Percentiles rank a stretch among this genome's conserved stretches.
These are phyloP conservation scores for Darevskia mixta DNA, from an alignment of 2,797 vertebrate species.

Conservation along the genomic window DNA sequence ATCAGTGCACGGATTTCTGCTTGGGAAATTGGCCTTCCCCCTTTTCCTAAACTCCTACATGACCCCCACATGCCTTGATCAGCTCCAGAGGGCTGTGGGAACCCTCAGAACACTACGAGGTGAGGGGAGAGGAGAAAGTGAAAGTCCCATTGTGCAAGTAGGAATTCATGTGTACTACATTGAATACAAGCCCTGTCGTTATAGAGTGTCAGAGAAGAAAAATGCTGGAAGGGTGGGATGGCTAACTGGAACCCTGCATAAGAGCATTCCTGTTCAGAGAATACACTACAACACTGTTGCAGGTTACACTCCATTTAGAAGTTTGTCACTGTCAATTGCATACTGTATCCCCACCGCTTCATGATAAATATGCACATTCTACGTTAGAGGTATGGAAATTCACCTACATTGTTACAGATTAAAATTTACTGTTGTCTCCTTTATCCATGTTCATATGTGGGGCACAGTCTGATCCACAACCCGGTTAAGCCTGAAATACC, in stretches of 20 bases:
- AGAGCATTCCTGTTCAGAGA: neutral
- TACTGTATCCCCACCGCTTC: too few relatives aligned
- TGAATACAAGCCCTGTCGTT: neutral
- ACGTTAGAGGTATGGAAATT: slow-evolving; percentile 28
- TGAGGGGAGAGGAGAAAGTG: too few relatives aligned
- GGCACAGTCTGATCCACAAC: slow-evolving; percentile 18
- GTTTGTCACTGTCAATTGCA: slow-evolving; percentile 49
- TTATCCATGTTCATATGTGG: slow-evolving; percentile 1
- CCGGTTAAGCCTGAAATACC: slow-evolving; percentile 26
- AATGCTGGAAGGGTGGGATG: too few relatives aligned
- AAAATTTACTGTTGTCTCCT: neutral
- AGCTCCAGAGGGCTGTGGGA: too few relatives aligned
- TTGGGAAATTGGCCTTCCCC: too few relatives aligned
- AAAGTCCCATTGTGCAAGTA: too few relatives aligned
- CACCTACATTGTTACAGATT: slow-evolving; percentile 18
- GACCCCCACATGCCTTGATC: too few relatives aligned
- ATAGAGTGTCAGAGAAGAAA: neutral
- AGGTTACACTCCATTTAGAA: slow-evolving; percentile 31
- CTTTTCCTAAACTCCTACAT: too few relatives aligned
- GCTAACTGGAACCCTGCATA: neutral
- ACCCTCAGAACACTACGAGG: too few relatives aligned
- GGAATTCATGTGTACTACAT: too few relatives aligned
- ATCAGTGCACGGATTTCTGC: too few relatives aligned
- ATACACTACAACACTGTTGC: neutral
- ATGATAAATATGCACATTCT: too few relatives aligned